Evolutionary conservation across 1,140 invertebrate species (phyloP).

Genomic region (Temnothorax curvispinosus): DNA sequence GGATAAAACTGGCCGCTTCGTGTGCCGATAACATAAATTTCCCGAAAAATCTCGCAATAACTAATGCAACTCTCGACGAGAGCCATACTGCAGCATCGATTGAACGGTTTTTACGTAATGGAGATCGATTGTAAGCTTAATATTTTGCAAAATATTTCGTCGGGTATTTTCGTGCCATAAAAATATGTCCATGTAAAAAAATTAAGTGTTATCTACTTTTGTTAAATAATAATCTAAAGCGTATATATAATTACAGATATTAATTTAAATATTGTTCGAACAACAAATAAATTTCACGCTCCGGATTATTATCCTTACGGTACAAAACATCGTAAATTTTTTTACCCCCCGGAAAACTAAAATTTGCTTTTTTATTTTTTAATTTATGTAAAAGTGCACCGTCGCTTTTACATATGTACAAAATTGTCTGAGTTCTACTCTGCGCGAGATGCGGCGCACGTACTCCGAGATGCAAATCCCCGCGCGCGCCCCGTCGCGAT

Average conservation of each 20-base stretch:
- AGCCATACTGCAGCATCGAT: neutral
- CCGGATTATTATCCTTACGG: neutral
- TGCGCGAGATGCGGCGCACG: neutral
- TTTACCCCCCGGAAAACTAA: neutral
- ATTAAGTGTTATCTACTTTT: neutral
- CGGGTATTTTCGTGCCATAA: neutral
- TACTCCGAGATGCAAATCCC: neutral
- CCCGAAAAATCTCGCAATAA: slow-evolving; percentile 27
- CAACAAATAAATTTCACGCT: neutral
- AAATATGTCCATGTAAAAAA: neutral
- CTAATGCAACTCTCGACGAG: slow-evolving; percentile 21
- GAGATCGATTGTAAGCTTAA: neutral
- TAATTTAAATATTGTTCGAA: neutral
- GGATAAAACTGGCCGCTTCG: neutral
- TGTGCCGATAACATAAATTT: slow-evolving; percentile 43
- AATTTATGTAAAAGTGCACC: neutral
- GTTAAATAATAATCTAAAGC: neutral
- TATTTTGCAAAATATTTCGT: neutral
- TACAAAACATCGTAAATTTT: neutral
- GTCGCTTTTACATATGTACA: neutral
- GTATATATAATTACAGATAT: neutral
- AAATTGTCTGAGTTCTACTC: neutral
- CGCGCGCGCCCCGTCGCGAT: no score
- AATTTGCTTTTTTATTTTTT: neutral
- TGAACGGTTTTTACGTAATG: slow-evolving; percentile 1